Base-by-base conservation (phyloP, 2,888 invertebrate genomes). In the Myathropa florea region DNA sequence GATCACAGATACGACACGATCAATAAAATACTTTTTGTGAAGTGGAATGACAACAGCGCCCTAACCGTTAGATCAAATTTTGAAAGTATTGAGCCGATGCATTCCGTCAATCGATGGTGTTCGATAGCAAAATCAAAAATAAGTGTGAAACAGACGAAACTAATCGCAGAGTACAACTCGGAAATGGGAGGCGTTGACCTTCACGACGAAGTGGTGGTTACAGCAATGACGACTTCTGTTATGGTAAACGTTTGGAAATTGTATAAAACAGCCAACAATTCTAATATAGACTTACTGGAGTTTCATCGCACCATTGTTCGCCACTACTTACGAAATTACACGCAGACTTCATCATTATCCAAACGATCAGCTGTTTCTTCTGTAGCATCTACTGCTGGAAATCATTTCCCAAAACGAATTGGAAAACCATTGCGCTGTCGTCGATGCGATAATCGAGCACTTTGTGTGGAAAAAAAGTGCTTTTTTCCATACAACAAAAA, bases 341-440 rank as follows among this genome's bases (percentile, higher is more conserved):
- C 79, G 55, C 46, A 67, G 33, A 12, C 65, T 36, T 55, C 60
- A 9, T 46, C 36, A 12, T 33, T 36, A 65, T 39, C 68, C 7
- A 83, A 77, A 59, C 76, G 59, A 23, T 67, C 71, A 65, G 76
- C 36, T 24, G 63, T 70, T 21, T 53, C 79, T 68, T 36, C 59
- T 39, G 64, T 73, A 39, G 72, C 63, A 68, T 57, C 26, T 85
- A 61, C 70, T 75, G n/a, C 57, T 78, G 82, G 76, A 84, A 79
- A 61, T 59, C 73, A 88, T 73, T 86, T 82, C 67, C 80, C 73
- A 36, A 84, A 76, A 68, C 68, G 82, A 57, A 82, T 84, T 70
- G 30, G 33, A 60, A 82, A 83, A 23, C 72, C 39, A 59, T 61
- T 83, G 67, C 63, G 81, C 67, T 30, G 30, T 7, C 30, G 7